Base-by-base conservation (phyloP, 2,113 vertebrate species). In the Triplophysa dalaica region DNA sequence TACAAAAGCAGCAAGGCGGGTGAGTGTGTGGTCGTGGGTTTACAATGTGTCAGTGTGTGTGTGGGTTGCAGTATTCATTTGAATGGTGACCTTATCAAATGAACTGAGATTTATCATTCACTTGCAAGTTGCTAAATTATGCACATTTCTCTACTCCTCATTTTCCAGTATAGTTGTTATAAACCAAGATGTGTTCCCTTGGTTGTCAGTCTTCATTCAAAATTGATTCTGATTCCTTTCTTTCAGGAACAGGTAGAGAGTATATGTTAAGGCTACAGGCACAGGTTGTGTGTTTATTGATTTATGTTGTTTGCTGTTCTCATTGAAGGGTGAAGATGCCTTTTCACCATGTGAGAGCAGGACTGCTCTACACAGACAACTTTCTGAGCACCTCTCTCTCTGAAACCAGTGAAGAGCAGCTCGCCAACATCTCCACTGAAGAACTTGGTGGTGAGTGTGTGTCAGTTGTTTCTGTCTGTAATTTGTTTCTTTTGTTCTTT, bases 301-400 rank as follows among this genome's bases (percentile, higher is more conserved):
- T 75, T 80, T 52, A 33, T 43, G 45, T 62, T 86, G 24, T 82
- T 65, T 82, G 45, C 82, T 22, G 70, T 62, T 85, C 76, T 70
- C 48, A n/a, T 73, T 81, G 62, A 86, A 98, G 97, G 96, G 94
- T 93, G 90, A 98, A 97, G 94, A 99, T 98, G 97, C 97, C 97
- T 91, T 99, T 99, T 93, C 97, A 99, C 87, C 97, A 98, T 89
- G 97, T 99, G 88, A 96, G 95, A 68, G 96, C 96, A 67, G 96
- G 96, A 87, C 91, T 99, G 91, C 93, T 99, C 90, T 98, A 98
- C 93, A 98, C 98, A 87, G 97, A 97, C 90, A 98, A 98, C 91
- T 97, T 95, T 89, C 93, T 99, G 92, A 96, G 94, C 90, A 93
- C 94, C 69, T 96, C 97, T 0, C 94, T 99, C 81, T 95, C 96